phyloP scores from a whole-genome alignment of 1,140 invertebrate species.

The Wiebesia pumilae region DNA sequence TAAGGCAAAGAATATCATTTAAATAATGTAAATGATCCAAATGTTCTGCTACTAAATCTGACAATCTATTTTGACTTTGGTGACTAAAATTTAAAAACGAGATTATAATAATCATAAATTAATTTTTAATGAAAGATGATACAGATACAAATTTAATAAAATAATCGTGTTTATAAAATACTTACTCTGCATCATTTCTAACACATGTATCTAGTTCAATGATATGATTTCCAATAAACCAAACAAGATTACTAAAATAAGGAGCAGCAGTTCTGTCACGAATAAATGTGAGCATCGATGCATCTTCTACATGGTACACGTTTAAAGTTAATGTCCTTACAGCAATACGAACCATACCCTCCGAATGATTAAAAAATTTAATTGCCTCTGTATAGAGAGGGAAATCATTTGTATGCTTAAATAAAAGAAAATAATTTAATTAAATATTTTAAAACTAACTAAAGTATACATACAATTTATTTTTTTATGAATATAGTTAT shows the following conservation, averaged over 20 bases:
- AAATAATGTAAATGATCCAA: constrained; percentile 98
- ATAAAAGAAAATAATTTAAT: constrained; percentile 61
- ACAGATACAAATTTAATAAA: too few species aligned
- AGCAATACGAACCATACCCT: constrained; percentile 99
- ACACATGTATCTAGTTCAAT: constrained; percentile 96
- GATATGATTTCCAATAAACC: constrained; percentile 99
- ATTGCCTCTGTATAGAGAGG: constrained; percentile 99
- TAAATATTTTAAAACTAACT: background rate
- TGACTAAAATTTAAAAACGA: constrained; percentile 79
- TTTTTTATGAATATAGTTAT: background rate
- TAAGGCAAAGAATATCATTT: constrained; percentile 95
- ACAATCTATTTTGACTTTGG: constrained; percentile 91
- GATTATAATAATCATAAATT: constrained; percentile 14
- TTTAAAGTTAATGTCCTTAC: constrained; percentile 98
- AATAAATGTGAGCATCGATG: constrained; percentile 96
- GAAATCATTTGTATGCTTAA: constrained; percentile 98
- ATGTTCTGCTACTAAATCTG: constrained; percentile 97
- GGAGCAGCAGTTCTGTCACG: constrained; percentile 95
- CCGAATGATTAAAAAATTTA: constrained; percentile 99
- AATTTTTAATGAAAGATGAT: constrained; percentile 26
- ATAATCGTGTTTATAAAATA: constrained; percentile 54
- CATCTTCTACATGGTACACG: constrained; percentile 96
- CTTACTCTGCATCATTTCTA: constrained; percentile 94
- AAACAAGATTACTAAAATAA: constrained; percentile 99
- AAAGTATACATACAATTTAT: background rate